These are phyloP conservation scores for Orientallactaga sibirica DNA, from an alignment of 2,797 vertebrate genomes.

Conservation along the genomic window DNA sequence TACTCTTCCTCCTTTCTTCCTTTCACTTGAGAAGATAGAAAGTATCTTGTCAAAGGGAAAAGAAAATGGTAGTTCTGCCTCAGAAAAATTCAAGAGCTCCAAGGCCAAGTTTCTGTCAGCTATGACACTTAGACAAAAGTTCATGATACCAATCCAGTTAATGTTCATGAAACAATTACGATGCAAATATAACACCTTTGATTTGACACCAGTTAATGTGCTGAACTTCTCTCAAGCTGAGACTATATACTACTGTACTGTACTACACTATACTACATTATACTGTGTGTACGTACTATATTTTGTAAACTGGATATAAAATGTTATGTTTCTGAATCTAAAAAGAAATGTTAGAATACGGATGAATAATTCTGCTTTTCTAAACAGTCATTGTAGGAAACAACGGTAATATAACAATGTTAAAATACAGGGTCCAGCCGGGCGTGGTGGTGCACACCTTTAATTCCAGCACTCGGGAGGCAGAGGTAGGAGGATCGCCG, in stretches of 20 bases:
- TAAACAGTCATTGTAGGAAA: constrained; percentile 4
- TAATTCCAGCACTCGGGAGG: too few relatives aligned
- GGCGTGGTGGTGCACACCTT: too few relatives aligned
- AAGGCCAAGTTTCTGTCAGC: constrained; percentile 7
- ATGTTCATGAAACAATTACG: neutral
- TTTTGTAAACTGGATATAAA: constrained; percentile 12
- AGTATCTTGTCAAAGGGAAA: neutral
- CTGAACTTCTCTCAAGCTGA: constrained; percentile 33
- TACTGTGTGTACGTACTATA: neutral
- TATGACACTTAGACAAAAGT: neutral
- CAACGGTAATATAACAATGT: neutral
- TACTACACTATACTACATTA: neutral
- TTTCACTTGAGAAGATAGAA: constrained; percentile 43
- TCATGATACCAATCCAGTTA: neutral
- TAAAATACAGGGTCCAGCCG: neutral
- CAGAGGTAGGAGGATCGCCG: too few relatives aligned
- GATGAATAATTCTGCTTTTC: constrained; percentile 19
- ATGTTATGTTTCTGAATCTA: constrained; percentile 36
- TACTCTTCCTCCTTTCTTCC: neutral
- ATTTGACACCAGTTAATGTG: neutral
- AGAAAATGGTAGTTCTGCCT: neutral
- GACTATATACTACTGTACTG: neutral
- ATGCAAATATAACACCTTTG: neutral
- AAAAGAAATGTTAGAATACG: constrained; percentile 5
- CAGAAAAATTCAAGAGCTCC: neutral